Evolutionary conservation across 2,888 invertebrate species (phyloP).

Genomic region (Pristionchus entomophagus): DNA sequence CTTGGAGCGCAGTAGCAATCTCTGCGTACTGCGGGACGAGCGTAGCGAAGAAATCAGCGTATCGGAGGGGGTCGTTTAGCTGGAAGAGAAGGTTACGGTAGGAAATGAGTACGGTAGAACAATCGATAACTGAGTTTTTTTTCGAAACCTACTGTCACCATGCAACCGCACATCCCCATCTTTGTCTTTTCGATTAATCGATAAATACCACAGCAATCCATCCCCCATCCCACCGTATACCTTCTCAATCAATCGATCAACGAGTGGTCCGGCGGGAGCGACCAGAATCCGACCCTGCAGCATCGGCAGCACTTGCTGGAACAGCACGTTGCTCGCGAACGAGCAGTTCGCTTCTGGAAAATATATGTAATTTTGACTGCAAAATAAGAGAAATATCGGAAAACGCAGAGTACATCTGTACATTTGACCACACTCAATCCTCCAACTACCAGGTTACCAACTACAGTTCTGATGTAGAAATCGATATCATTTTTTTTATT

Average conservation of each 20-base stretch:
- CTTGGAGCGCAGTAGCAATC: constrained; percentile 63
- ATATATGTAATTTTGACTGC: background rate
- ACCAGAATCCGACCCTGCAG: constrained; percentile 68
- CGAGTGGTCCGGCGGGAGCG: constrained; percentile 63
- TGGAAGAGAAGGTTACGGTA: constrained; percentile 42
- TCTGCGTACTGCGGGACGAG: constrained; percentile 58
- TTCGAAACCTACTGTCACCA: background rate
- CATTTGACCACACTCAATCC: too few relatives aligned
- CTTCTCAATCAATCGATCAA: constrained; percentile 60
- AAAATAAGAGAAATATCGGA: too few relatives aligned
- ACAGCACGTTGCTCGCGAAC: constrained; percentile 50
- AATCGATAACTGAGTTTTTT: background rate
- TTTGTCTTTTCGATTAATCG: background rate
- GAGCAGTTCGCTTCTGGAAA: constrained; percentile 30
- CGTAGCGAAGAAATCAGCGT: constrained; percentile 57
- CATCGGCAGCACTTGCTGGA: constrained; percentile 59
- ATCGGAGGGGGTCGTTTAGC: constrained; percentile 61
- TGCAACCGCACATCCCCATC: background rate
- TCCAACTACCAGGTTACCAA: too few relatives aligned
- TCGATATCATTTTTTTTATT: too few relatives aligned
- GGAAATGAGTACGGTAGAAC: background rate
- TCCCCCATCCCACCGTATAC: constrained; percentile 9
- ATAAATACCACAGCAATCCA: background rate
- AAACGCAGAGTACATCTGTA: too few relatives aligned
- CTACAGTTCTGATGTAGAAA: too few relatives aligned